phyloP scores from a whole-genome alignment of 2,113 vertebrate genomes.

The Bubo scandiacus region DNA sequence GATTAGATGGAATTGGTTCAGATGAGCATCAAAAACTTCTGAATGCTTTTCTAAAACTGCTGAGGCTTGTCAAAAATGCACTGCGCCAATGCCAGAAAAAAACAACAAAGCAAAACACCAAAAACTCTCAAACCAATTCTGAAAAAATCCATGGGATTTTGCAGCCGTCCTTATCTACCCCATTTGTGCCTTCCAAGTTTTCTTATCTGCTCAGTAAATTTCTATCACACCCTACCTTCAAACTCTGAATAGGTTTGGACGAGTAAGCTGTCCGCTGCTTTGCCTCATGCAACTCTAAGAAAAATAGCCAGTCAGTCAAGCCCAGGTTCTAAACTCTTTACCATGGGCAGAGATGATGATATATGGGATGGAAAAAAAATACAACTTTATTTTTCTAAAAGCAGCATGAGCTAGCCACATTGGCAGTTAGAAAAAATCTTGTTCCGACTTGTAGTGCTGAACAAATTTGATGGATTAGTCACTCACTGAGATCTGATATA shows the following conservation, averaged over 20 bases:
- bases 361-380: neutral
- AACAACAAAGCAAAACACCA: conserved; percentile 55
- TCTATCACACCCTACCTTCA: conserved; percentile 10
- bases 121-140: conserved; percentile 20
- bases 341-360: neutral
- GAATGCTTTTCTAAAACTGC: conserved; percentile 62
- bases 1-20: conserved; percentile 68
- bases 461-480: conserved; percentile 41
- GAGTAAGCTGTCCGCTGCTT: neutral
- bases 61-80: conserved; percentile 49
- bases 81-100: conserved; percentile 27
- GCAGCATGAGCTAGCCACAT: neutral
- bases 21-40: conserved; percentile 61
- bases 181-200: conserved; percentile 39
- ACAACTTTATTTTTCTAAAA: conserved; percentile 27
- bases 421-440: neutral
- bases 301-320: conserved; percentile 32
- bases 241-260: conserved; percentile 25
- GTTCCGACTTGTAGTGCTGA: conserved; percentile 16
- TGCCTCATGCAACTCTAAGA: neutral
- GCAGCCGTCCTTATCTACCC: conserved; percentile 38
- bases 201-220: conserved; percentile 44
- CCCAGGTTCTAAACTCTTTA: conserved; percentile 16
- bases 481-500: neutral
- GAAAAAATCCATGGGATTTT: conserved; percentile 36